Conservation (phyloP, 1,140 invertebrate species). For the Wiebesia pumilae region DNA sequence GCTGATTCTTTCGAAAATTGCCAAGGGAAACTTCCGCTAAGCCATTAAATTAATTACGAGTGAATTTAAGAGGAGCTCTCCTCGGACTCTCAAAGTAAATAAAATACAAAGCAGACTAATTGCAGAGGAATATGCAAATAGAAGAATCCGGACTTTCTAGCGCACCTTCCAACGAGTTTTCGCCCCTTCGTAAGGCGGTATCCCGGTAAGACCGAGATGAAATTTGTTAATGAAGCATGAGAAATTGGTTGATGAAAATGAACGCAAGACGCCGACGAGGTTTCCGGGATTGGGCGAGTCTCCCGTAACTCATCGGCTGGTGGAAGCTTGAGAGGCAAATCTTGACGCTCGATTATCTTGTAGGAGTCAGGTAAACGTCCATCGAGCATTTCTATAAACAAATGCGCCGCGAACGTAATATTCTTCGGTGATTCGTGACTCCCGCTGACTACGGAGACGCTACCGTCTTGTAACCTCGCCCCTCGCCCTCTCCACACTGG, state of each 20-base stretch:
- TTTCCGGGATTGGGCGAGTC: background rate
- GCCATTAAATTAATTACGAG: background rate
- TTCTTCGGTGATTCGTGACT: background rate
- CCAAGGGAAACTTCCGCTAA: background rate
- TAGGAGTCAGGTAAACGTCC: background rate
- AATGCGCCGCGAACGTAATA: background rate
- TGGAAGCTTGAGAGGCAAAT: background rate
- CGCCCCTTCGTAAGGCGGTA: too few species aligned
- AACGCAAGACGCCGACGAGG: background rate
- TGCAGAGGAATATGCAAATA: background rate
- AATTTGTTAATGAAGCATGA: too few species aligned
- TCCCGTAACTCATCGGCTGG: background rate
- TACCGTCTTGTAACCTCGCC: background rate
- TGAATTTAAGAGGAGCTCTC: background rate
- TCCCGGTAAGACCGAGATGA: too few species aligned
- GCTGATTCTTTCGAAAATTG: background rate
- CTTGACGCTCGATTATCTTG: constrained; percentile 2
- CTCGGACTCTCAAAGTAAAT: background rate
- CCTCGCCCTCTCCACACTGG: background rate
- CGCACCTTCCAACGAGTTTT: too few species aligned
- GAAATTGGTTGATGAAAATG: too few species aligned
- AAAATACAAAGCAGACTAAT: background rate
- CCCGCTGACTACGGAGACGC: background rate
- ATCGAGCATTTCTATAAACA: constrained; percentile 14
- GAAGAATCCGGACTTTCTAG: too few species aligned